phyloP scores from a whole-genome alignment of 2,797 vertebrate species.

The Platalea minor region DNA sequence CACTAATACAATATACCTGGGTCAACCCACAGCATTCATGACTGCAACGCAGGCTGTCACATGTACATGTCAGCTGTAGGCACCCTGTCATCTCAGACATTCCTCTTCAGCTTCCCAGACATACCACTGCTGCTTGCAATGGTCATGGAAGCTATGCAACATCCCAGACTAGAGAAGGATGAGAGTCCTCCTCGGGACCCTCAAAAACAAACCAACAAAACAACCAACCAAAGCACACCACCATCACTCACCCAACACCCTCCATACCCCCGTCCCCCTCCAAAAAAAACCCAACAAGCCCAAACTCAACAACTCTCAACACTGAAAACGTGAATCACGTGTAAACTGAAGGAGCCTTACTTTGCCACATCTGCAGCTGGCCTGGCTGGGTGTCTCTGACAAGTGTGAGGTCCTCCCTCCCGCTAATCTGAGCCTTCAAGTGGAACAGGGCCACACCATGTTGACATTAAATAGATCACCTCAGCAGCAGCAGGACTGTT shows the following conservation, averaged over 20 bases:
- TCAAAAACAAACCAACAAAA: neutral
- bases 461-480: neutral
- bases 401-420: neutral
- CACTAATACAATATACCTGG: neutral
- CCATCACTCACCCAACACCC: neutral
- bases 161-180: neutral
- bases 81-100: neutral
- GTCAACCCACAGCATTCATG: neutral
- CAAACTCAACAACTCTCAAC: neutral
- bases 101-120: neutral
- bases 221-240: neutral
- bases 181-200: neutral
- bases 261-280: rapidly evolving
- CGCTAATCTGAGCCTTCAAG: neutral
- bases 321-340: neutral
- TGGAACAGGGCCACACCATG: neutral
- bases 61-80: neutral
- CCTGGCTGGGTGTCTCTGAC: neutral
- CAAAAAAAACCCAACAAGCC: neutral
- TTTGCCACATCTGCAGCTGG: neutral
- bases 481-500: neutral
- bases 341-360: neutral
- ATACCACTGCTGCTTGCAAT: neutral
- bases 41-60: neutral
- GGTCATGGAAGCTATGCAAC: neutral